Base-by-base conservation (phyloP, 30 jellyfish, hydroid and myxozoan species). In the Aurelia sp. region DNA sequence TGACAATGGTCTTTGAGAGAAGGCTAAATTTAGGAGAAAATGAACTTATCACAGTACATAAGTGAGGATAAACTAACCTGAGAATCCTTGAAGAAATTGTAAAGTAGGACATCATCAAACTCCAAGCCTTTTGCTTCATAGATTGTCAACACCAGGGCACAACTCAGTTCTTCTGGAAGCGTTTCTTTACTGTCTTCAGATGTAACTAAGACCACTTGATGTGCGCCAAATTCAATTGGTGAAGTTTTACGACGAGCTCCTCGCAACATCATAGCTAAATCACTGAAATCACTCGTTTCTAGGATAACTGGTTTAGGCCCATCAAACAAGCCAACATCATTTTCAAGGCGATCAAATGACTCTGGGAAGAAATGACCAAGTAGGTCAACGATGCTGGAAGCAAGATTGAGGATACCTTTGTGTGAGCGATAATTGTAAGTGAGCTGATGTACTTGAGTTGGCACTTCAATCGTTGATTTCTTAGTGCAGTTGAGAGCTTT, bases 61-160 rank as follows among this genome's bases (percentile, higher is more conserved):
- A 44, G 55, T 3, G 3, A 44, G 3, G 15, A 5, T 7, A 44
- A 6, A 53, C 88, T 73, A 71, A 87, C 98, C 95, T 87, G 98
- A 0, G 98, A 86, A 58, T 87, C 96, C 31, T 87, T 85, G 96
- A 92, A 92, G 73, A 92, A 92, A 67, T 92, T 92, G 90, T 92
- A 92, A 62, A 92, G 82, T 87, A 92, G 66, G 20, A 92, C 97
- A 63, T 92, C 98, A 59, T 92, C 96, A 44, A 92, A 92, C 48
- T 92, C 98, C 86, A 92, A 81, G 10, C 98, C 98, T 65, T 92
- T 92, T 17, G 98, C 95, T 75, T 92, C 98, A 53, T 85, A 86
- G 18, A 92, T 92, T 57, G 97, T 77, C 84, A 92, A 51, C 0
- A 86, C 90, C 62, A 92, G 71, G 11, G 96, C 96, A 74, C 82